Percentiles rank a stretch among this genome's conserved stretches.
phyloP scores from a whole-genome alignment of 2,888 invertebrate genomes.

The Serripes groenlandicus region DNA sequence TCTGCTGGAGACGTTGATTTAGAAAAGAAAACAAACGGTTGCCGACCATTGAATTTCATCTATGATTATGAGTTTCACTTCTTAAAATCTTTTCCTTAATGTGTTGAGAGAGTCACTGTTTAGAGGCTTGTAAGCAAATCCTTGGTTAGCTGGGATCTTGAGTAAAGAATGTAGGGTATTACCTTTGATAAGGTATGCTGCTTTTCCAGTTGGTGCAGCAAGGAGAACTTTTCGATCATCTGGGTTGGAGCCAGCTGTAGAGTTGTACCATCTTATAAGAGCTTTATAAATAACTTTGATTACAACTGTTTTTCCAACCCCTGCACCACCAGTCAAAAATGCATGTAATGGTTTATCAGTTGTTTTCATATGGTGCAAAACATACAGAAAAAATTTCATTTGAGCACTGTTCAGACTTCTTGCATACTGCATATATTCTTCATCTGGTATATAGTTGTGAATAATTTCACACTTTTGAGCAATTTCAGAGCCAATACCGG shows the following conservation, averaged over 20 bases:
- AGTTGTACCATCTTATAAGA: neutral
- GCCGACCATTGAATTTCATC: slow-evolving; percentile 71
- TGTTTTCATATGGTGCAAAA: slow-evolving; percentile 32
- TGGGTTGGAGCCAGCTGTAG: no score
- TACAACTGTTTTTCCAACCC: slow-evolving; percentile 43
- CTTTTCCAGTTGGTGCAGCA: slow-evolving; percentile 65
- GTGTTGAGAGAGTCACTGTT: slow-evolving; percentile 33
- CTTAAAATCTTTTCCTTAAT: slow-evolving; percentile 4
- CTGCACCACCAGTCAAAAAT: slow-evolving; percentile 50
- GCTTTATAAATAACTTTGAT: slow-evolving; percentile 32
- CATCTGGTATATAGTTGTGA: no score
- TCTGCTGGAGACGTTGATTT: slow-evolving; percentile 47
- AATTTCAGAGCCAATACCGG: no score
- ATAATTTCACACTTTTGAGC: no score
- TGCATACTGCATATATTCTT: neutral
- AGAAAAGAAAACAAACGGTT: slow-evolving; percentile 45
- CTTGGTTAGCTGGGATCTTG: slow-evolving; percentile 56
- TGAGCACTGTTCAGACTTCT: slow-evolving; percentile 1
- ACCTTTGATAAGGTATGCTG: slow-evolving; percentile 53
- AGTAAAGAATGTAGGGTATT: slow-evolving; percentile 45
- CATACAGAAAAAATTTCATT: slow-evolving; percentile 10
- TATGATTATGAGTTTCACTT: slow-evolving; percentile 47
- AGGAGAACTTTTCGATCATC: slow-evolving; percentile 43
- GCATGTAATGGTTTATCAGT: slow-evolving; percentile 28
- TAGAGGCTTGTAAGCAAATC: slow-evolving; percentile 37